A percentile compares a stretch with the other conserved stretches of the same genome.
Evolutionary conservation across 2,797 vertebrate species (phyloP).

Genomic region (Cercopithecus neglectus): DNA sequence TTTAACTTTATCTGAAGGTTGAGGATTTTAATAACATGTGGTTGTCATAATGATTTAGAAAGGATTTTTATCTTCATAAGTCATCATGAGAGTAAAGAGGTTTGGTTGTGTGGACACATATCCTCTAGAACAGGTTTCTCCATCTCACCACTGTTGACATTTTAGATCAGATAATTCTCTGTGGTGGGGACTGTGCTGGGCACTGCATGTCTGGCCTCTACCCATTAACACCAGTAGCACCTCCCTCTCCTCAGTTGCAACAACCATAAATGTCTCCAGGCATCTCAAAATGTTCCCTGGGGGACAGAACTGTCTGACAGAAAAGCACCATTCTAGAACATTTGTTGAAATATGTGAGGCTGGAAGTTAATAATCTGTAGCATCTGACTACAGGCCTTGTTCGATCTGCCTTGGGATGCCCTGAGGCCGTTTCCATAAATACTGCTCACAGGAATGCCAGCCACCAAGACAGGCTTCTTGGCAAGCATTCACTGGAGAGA

Average conservation of each 20-base stretch:
- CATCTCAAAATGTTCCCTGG: neutral
- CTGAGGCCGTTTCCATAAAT: conserved; percentile 18
- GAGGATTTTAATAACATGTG: neutral
- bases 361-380: neutral
- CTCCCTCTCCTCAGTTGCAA: neutral
- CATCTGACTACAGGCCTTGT: neutral
- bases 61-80: neutral
- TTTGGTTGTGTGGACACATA: neutral
- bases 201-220: neutral
- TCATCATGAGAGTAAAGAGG: neutral
- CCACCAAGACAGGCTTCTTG: neutral
- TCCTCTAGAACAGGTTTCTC: neutral
- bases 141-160: neutral
- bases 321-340: neutral
- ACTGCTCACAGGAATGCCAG: neutral
- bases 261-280: neutral
- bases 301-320: neutral
- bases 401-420: neutral
- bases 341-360: neutral
- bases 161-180: neutral
- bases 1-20: neutral
- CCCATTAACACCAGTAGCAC: neutral
- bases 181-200: neutral
- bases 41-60: neutral
- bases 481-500: neutral